Evolutionary conservation across 2,113 vertebrate species (phyloP), one percentile per base, ranked within the genome.

Genomic region (Myiagra hebetior): DNA sequence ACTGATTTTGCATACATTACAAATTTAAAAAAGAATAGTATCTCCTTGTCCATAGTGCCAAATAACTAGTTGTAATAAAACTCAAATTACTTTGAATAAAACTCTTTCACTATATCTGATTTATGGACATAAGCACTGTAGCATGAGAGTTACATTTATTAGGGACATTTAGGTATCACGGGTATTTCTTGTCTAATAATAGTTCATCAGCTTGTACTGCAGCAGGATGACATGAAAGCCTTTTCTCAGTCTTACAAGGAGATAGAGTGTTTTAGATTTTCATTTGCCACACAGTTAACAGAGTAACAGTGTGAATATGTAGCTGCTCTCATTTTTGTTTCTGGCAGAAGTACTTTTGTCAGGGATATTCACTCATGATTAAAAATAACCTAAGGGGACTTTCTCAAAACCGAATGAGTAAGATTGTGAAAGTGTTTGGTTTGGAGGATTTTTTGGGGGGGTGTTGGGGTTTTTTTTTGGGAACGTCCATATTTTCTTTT

Each of bases 181-280:
- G 13, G 3, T 76, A 70, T 77, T 94, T 95, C 64, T 95, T 91
- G 73, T 56, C 78, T 92, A 62, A 82, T 82, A 82, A 91, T n/a
- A 77, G 14, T 79, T 91, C 57, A 80, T 86, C 68, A 75, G 24
- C 7, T 89, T 78, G 63, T 84, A 52, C 22, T 94, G 12, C 80
- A 47, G 13, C 52, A 67, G 59, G n/a, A 14, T 78, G 42, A 91
- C 9, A 62, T 85, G 89, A 92, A 94, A 57, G 20, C 49, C 55
- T 87, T 78, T 84, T 63, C 35, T 87, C 76, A 92, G 55, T 70
- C 39, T 92, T 50, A 96, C 27, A 49, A 95, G 44, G 64, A 87
- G 31, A 85, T 47, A 82, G 33, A 87, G 42, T 89, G 27, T 2
- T 95, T 95, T 79, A 80, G 12, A 59, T 69, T 87, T 94, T 60